Evolutionary conservation across 2,888 invertebrate genomes (phyloP).

Genomic region (Calephelis perditalis): DNA sequence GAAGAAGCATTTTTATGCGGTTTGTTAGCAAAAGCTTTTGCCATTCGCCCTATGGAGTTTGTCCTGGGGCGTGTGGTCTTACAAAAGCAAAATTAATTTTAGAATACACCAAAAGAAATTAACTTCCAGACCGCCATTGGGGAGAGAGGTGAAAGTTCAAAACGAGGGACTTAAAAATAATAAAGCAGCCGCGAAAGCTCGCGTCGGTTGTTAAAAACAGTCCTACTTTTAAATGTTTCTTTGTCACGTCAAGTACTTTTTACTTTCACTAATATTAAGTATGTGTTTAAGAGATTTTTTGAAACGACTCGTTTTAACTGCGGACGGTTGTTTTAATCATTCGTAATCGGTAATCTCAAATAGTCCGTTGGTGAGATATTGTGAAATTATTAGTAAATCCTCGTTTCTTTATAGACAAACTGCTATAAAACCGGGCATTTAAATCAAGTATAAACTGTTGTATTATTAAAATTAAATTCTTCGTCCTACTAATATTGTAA

Average conservation of each 20-base stretch:
- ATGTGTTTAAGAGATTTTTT: background rate
- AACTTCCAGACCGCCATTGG: slow-evolving; percentile 60
- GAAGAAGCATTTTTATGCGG: slow-evolving; percentile 45
- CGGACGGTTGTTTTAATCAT: too few species aligned
- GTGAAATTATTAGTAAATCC: too few species aligned
- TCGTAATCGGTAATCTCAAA: too few species aligned
- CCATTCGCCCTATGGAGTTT: slow-evolving; percentile 54
- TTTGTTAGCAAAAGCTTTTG: slow-evolving; percentile 62
- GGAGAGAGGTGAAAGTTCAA: slow-evolving; percentile 62
- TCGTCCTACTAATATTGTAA: too few species aligned
- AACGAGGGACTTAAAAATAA: slow-evolving; percentile 71
- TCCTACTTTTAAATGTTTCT: slow-evolving; percentile 42
- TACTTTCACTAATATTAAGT: background rate
- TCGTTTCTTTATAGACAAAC: too few species aligned
- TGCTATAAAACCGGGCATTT: too few species aligned
- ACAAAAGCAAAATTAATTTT: slow-evolving; percentile 75
- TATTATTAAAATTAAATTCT: too few species aligned
- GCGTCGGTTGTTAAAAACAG: slow-evolving; percentile 41
- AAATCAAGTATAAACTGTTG: too few species aligned
- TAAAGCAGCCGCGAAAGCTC: slow-evolving; percentile 52
- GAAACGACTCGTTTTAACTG: too few species aligned
- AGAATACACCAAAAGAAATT: slow-evolving; percentile 77
- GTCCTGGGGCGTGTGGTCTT: slow-evolving; percentile 62
- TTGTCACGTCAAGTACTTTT: slow-evolving; percentile 24
- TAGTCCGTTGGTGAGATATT: too few species aligned